These are phyloP conservation scores for Liodrosophila aerea DNA, from an alignment of 2,888 invertebrate genomes.

Conservation along the genomic window DNA sequence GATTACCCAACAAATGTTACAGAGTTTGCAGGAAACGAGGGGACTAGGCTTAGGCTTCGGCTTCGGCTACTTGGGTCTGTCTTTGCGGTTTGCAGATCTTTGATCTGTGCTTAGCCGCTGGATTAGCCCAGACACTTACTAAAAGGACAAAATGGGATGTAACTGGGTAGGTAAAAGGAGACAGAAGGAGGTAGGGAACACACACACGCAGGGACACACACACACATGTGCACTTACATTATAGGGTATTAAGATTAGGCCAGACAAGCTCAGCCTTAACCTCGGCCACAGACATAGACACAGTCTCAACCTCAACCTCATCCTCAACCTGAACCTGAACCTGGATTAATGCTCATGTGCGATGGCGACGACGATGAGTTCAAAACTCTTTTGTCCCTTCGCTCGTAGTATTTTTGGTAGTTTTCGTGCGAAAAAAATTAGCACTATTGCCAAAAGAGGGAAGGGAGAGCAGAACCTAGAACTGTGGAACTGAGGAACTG, in stretches of 20 bases:
- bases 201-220: constrained; percentile 34
- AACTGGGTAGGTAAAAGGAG: not conserved
- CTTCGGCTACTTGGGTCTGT: too few relatives aligned
- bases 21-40: constrained; percentile 16
- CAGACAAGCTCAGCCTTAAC: constrained; percentile 28
- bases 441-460: constrained; percentile 29
- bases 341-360: constrained; percentile 63
- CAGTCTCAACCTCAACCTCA: constrained; percentile 51
- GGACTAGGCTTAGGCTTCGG: constrained; percentile 35
- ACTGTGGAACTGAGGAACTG: not conserved
- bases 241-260: constrained; percentile 48
- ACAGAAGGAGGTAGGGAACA: not conserved
- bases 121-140: constrained; percentile 67
- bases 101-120: constrained; percentile 72
- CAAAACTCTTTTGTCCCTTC: constrained; percentile 49
- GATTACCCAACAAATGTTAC: constrained; percentile 46
- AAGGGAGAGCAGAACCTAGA: constrained; percentile 13
- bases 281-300: too few relatives aligned
- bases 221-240: constrained; percentile 17
- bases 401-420: constrained; percentile 12
- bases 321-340: constrained; percentile 47
- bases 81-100: constrained; percentile 72
- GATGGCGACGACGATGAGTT: constrained; percentile 35
- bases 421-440: constrained; percentile 69
- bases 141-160: constrained; percentile 36